Evolutionary conservation across 1,140 invertebrate genomes (phyloP).

Genomic region (Melipona quadrifasciata): DNA sequence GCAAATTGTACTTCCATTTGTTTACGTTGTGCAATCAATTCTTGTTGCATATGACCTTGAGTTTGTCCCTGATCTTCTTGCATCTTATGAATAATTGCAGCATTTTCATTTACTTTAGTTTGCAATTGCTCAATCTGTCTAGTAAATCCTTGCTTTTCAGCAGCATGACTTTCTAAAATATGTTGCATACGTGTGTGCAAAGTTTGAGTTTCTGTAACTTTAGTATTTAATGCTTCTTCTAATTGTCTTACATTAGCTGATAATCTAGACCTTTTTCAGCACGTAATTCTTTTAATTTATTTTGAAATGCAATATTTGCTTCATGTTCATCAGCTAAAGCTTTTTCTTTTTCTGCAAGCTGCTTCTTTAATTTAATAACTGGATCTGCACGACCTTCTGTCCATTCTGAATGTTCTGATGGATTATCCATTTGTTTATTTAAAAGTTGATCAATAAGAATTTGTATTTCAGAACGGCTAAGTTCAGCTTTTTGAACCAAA

Average conservation of each 20-base stretch:
- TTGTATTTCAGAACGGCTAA: conserved; percentile 93
- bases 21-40: conserved; percentile 80
- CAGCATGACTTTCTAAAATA: conserved; percentile 83
- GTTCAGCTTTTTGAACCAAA: conserved; percentile 88
- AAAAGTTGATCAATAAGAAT: conserved; percentile 93
- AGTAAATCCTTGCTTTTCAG: conserved; percentile 81
- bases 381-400: conserved; percentile 93
- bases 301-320: conserved; percentile 86
- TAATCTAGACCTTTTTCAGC: conserved; percentile 85
- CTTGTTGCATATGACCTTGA: conserved; percentile 81
- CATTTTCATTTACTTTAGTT: conserved; percentile 84
- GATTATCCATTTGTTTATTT: conserved; percentile 92
- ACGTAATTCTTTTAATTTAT: conserved; percentile 90
- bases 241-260: conserved; percentile 82
- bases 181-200: conserved; percentile 84
- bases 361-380: conserved; percentile 91
- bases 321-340: conserved; percentile 88
- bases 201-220: conserved; percentile 83
- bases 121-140: conserved; percentile 83
- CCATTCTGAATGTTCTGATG: conserved; percentile 90
- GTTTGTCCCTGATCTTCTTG: conserved; percentile 83
- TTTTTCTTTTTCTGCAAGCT: conserved; percentile 91
- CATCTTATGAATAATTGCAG: conserved; percentile 81
- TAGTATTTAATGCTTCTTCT: conserved; percentile 83
- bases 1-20: conserved; percentile 82